A percentile compares a stretch with the other conserved stretches of the same genome.
These are phyloP conservation scores for Oxystoma pomonae DNA, from an alignment of 2,888 invertebrate species.

Conservation along the genomic window DNA sequence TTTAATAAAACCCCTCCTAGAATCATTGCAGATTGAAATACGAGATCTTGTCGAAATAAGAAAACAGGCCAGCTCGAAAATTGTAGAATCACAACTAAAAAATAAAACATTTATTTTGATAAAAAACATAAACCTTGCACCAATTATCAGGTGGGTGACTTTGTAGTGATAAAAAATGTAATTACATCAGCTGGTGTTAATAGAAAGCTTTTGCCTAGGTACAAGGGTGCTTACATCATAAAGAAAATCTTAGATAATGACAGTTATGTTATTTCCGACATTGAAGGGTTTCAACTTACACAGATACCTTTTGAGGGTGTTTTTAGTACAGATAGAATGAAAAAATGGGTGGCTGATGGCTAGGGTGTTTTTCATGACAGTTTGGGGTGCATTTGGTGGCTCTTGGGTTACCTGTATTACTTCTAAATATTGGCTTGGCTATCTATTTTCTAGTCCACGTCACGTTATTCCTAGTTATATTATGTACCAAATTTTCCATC, in stretches of 20 bases:
- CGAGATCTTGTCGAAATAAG: slow-evolving; percentile 26
- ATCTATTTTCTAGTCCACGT: too few relatives aligned
- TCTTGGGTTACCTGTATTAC: too few relatives aligned
- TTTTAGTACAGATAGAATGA: background rate
- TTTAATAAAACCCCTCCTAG: slow-evolving; percentile 18
- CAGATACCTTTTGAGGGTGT: background rate
- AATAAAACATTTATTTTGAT: slow-evolving; percentile 22
- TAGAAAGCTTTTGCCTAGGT: slow-evolving; percentile 28
- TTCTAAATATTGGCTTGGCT: too few relatives aligned
- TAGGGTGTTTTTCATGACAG: too few relatives aligned
- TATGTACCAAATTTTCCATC: too few relatives aligned
- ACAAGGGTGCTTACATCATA: slow-evolving; percentile 25
- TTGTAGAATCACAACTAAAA: slow-evolving; percentile 26
- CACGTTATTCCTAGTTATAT: too few relatives aligned
- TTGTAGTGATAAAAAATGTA: slow-evolving; percentile 25
- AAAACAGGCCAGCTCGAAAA: slow-evolving; percentile 19
- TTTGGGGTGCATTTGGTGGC: too few relatives aligned
- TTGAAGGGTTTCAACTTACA: background rate
- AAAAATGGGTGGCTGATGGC: too few relatives aligned
- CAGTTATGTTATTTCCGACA: slow-evolving; percentile 21
- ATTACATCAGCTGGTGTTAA: slow-evolving; percentile 24
- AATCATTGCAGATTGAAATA: slow-evolving; percentile 8
- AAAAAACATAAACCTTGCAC: slow-evolving; percentile 15
- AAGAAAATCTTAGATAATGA: slow-evolving; percentile 26
- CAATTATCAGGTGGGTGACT: slow-evolving; percentile 20